Evolutionary conservation across 2,888 invertebrate species (phyloP).

Genomic region (Platycheirus albimanus): DNA sequence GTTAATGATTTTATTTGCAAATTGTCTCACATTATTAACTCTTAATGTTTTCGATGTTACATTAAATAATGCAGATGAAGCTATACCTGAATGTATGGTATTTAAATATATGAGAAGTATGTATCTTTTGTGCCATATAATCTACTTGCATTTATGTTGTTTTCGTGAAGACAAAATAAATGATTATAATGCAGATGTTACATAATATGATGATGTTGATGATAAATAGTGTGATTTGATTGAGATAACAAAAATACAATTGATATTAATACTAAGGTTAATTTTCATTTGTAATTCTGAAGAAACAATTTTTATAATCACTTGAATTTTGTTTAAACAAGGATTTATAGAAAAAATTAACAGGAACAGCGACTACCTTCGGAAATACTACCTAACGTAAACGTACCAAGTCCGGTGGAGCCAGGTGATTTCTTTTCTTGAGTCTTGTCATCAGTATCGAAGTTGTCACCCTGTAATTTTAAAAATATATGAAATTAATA

Average conservation of each 20-base stretch:
- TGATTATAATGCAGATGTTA: constrained; percentile 18
- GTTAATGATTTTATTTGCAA: background rate
- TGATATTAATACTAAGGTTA: constrained; percentile 52
- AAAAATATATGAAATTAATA: constrained; percentile 7
- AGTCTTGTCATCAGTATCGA: constrained; percentile 82
- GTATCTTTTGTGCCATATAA: background rate
- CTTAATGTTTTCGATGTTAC: constrained; percentile 58
- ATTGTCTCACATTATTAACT: background rate
- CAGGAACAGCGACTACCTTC: constrained; percentile 82
- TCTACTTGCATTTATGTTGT: too few species aligned
- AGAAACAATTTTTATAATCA: constrained; percentile 41
- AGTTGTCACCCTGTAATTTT: constrained; percentile 83
- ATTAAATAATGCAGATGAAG: constrained; percentile 23
- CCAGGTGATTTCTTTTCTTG: constrained; percentile 82
- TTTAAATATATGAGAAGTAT: background rate
- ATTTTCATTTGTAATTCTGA: constrained; percentile 42
- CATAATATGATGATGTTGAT: constrained; percentile 26
- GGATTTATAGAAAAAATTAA: constrained; percentile 76
- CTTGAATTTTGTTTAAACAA: constrained; percentile 25
- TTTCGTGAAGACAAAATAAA: constrained; percentile 36
- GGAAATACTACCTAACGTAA: constrained; percentile 81
- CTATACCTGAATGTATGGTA: background rate
- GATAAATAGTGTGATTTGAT: constrained; percentile 19
- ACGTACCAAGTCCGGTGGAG: constrained; percentile 82
- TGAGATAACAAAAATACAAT: constrained; percentile 57